phyloP scores from a whole-genome alignment of 1,140 invertebrate species.

The Telenomus remus region DNA sequence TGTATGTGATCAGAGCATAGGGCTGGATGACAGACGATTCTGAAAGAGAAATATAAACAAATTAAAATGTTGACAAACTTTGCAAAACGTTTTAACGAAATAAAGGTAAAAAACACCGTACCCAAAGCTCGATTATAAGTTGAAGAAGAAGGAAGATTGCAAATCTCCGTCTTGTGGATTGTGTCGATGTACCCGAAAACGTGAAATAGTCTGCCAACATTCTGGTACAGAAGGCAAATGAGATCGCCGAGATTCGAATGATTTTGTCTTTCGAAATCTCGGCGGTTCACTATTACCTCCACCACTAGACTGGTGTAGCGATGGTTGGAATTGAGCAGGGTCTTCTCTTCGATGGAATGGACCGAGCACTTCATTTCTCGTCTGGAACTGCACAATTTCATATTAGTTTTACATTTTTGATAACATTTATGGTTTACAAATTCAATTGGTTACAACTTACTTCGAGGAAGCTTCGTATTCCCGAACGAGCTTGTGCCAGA shows the following conservation, averaged over 20 bases:
- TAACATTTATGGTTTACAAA: no score
- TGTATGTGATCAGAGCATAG: constrained; percentile 26
- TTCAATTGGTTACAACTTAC: constrained; percentile 10
- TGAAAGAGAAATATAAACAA: constrained; percentile 5
- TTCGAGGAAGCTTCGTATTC: constrained; percentile 56
- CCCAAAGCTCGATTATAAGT: constrained; percentile 52
- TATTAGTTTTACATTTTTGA: no score
- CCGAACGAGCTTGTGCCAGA: constrained; percentile 60
- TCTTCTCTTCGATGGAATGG: constrained; percentile 1
- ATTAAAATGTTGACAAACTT: no score
- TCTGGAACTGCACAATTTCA: constrained; percentile 5
- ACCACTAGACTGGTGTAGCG: constrained; percentile 53
- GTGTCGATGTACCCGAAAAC: constrained; percentile 58
- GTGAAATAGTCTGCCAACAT: constrained; percentile 10
- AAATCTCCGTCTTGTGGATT: constrained; percentile 21
- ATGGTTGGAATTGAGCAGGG: constrained; percentile 10
- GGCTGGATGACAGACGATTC: constrained; percentile 13
- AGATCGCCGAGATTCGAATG: constrained; percentile 62
- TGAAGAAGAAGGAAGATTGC: constrained; percentile 27
- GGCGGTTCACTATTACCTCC: constrained; percentile 49
- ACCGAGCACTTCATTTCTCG: constrained; percentile 4
- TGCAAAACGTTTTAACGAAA: no score
- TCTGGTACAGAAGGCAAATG: constrained; percentile 56
- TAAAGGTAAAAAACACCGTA: constrained; percentile 11
- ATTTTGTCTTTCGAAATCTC: constrained; percentile 21